Base-by-base conservation (phyloP, 2,797 vertebrate genomes). In the Tamandua tetradactyla region DNA sequence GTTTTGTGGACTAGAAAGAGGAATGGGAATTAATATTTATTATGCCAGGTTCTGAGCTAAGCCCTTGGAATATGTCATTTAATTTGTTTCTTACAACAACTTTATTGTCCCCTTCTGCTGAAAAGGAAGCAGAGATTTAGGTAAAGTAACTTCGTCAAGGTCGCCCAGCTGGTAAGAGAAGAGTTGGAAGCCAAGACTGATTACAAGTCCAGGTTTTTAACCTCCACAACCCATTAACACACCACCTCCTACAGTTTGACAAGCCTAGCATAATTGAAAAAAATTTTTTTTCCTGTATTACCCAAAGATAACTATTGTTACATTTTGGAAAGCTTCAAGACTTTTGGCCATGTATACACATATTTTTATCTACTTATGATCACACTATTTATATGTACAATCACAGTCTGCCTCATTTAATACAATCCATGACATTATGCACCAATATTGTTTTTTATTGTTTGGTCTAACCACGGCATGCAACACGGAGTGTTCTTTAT, bases 251-350 rank as follows among this genome's bases (percentile, higher is more conserved):
- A 62, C n/a, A 32, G 6, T 55, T 22, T 55, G 55, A 55, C 55
- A 55, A 18, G 6, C 55, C 55, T 55, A 55, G 55, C 18, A 8
- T 55, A 55, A 23, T 47, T 74, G 44, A 61, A 49, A 49, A 93
- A 35, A 18, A 14, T 20, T 11, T 74, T 78, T 61, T 30, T 49
- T 49, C n/a, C 23, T 91, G 23, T 79, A 52, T 20, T 12, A 35
- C 7, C 30, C 61, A 72, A 62, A 79, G 15, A 79, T 62, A 89
- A 59, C 52, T 37, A 57, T 59, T 13, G 5, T 17, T 79, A 74
- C 42, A 62, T 85, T 92, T 71, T 27, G 66, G 55, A 91, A 94
- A 92, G 83, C n/a, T 66, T 89, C 8, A 40, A 69, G 40, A 85
- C 66, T 14, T 40, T 62, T 14, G 8, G 23, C 40, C 49, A 62